These are phyloP conservation scores for Synanthedon formicaeformis DNA, from an alignment of 2,888 invertebrate species.

Conservation along the genomic window DNA sequence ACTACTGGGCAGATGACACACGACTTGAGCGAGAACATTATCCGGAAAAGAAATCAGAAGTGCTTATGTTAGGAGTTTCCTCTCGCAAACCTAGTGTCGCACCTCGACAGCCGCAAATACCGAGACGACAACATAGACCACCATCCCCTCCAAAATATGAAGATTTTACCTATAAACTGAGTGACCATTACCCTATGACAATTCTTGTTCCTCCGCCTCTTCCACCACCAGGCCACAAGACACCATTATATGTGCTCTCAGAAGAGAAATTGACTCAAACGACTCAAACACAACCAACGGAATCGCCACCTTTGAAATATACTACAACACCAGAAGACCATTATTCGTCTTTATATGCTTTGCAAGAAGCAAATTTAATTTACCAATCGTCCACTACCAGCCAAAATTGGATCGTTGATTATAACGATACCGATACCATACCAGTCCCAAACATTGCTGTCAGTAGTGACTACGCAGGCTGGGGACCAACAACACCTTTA, in stretches of 20 bases:
- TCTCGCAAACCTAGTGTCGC: conserved; percentile 75
- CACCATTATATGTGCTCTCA: conserved; percentile 36
- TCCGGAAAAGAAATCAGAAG: conserved; percentile 75
- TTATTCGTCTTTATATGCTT: conserved; percentile 53
- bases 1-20: conserved; percentile 82
- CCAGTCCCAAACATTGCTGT: conserved; percentile 31
- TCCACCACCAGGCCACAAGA: conserved; percentile 54
- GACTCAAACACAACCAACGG: conserved; percentile 23
- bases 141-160: conserved; percentile 51
- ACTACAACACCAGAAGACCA: conserved; percentile 22
- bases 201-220: conserved; percentile 78
- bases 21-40: conserved; percentile 66
- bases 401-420: conserved; percentile 52
- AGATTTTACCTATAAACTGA: conserved; percentile 61
- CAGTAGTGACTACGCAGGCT: conserved; percentile 60
- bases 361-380: conserved; percentile 74
- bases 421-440: conserved; percentile 42
- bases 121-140: conserved; percentile 15
- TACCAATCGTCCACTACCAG: conserved; percentile 73
- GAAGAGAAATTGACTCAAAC: conserved; percentile 28
- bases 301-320: conserved; percentile 20
- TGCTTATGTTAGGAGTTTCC: conserved; percentile 76
- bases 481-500: conserved; percentile 60
- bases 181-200: conserved; percentile 73
- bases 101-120: conserved; percentile 49